phyloP scores from a whole-genome alignment of 23 tunicate genomes.

The Styela clava region DNA sequence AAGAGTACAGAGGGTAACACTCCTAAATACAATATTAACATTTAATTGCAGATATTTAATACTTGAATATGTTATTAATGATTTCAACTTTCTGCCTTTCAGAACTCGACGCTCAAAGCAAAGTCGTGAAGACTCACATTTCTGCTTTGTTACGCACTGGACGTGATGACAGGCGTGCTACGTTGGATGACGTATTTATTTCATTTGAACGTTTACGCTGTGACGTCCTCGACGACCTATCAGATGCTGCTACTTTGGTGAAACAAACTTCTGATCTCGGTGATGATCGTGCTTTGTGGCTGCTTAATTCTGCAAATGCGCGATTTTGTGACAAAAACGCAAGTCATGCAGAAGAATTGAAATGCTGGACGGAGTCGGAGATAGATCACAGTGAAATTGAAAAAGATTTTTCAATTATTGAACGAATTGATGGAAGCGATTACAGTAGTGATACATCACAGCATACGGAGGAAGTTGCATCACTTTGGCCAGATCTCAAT shows the following conservation, averaged over 20 bases:
- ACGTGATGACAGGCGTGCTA: constrained; percentile 51
- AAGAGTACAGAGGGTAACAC: not conserved
- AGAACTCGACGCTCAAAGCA: constrained; percentile 3
- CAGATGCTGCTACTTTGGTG: constrained; percentile 31
- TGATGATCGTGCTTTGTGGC: constrained; percentile 41
- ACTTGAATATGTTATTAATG: no score
- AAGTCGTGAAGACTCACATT: constrained; percentile 17
- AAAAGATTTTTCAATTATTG: not conserved
- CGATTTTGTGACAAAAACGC: not conserved
- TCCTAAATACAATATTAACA: no score
- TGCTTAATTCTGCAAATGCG: constrained; percentile 6
- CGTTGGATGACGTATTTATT: constrained; percentile 83
- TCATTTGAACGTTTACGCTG: constrained; percentile 72
- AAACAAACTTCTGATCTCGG: constrained; percentile 29
- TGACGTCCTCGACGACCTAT: constrained; percentile 45
- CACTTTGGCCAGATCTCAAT: no score
- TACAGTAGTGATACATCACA: not conserved
- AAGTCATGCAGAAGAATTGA: not conserved
- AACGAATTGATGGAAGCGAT: not conserved
- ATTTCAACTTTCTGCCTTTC: no score
- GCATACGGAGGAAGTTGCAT: no score
- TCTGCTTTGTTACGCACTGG: constrained; percentile 30
- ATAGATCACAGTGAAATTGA: not conserved
- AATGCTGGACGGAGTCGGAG: constrained; percentile 77
- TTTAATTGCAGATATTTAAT: not conserved